phyloP scores from a whole-genome alignment of 1,140 invertebrate species.

The Magallana gigas region DNA sequence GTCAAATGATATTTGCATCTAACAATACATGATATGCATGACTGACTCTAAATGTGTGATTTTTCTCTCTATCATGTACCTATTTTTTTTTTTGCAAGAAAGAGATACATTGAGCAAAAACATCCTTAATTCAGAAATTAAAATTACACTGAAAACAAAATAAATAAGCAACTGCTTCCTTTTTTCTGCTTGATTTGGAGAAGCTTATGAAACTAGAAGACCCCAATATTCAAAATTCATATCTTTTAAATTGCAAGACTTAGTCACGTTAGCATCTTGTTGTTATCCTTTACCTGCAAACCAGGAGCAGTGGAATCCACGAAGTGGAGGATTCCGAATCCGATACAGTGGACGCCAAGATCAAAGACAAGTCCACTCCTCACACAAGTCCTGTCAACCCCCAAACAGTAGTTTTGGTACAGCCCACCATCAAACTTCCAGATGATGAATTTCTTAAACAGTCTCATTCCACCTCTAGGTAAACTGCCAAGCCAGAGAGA shows the following conservation, averaged over 20 bases:
- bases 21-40: neutral
- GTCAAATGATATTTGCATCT: neutral
- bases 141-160: neutral
- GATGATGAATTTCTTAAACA: constrained; percentile 54
- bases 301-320: constrained; percentile 82
- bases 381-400: constrained; percentile 43
- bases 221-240: no score
- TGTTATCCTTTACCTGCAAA: neutral
- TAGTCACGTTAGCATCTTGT: neutral
- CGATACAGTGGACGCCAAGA: constrained; percentile 70
- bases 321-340: constrained; percentile 81
- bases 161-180: no score
- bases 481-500: neutral
- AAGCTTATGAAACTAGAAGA: neutral
- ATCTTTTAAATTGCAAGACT: no score
- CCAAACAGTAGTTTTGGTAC: constrained; percentile 51
- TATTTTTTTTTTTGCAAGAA: no score
- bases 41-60: neutral
- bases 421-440: constrained; percentile 49
- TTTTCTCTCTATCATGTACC: no score
- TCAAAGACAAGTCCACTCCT: constrained; percentile 46
- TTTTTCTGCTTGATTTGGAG: neutral
- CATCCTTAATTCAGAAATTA: neutral
- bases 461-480: constrained; percentile 53
- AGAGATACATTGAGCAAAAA: neutral